Conservation (phyloP, 1,140 invertebrate genomes). For the Cylas formicarius region DNA sequence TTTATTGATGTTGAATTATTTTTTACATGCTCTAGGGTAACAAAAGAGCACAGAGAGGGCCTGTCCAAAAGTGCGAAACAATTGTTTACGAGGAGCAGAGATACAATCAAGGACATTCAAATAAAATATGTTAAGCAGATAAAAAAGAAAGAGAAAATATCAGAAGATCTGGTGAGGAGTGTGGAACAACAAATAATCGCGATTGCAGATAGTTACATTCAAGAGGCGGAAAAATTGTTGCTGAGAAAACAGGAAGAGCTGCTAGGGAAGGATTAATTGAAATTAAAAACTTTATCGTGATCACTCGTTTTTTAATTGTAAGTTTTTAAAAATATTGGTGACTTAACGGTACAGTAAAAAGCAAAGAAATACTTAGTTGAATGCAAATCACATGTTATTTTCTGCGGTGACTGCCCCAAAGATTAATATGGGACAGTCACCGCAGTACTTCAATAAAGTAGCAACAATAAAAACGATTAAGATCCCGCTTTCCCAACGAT, state of each 20-base stretch:
- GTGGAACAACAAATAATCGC: constrained; percentile 60
- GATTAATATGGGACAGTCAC: too few species aligned
- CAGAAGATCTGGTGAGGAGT: constrained; percentile 59
- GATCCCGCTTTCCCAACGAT: not conserved
- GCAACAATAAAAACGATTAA: too few species aligned
- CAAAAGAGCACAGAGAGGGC: constrained; percentile 82
- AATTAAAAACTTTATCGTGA: not conserved
- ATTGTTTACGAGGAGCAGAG: constrained; percentile 71
- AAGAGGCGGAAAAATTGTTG: constrained; percentile 60
- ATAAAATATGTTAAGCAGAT: constrained; percentile 63
- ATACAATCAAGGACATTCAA: constrained; percentile 69
- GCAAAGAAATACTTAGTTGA: not conserved
- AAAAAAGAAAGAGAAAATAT: constrained; percentile 57
- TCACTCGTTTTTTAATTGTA: not conserved
- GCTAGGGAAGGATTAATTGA: constrained; percentile 44
- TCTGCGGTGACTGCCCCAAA: too few species aligned
- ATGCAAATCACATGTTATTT: too few species aligned
- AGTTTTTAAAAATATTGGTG: not conserved
- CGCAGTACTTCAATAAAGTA: too few species aligned
- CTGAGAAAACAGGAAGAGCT: constrained; percentile 67
- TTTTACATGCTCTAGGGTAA: constrained; percentile 55
- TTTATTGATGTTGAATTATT: constrained; percentile 6
- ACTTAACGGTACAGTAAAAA: not conserved
- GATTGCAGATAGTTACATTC: constrained; percentile 57
- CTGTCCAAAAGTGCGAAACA: constrained; percentile 81